Evolutionary conservation across 2,113 vertebrate species (phyloP).

Genomic region (Merops nubicus): DNA sequence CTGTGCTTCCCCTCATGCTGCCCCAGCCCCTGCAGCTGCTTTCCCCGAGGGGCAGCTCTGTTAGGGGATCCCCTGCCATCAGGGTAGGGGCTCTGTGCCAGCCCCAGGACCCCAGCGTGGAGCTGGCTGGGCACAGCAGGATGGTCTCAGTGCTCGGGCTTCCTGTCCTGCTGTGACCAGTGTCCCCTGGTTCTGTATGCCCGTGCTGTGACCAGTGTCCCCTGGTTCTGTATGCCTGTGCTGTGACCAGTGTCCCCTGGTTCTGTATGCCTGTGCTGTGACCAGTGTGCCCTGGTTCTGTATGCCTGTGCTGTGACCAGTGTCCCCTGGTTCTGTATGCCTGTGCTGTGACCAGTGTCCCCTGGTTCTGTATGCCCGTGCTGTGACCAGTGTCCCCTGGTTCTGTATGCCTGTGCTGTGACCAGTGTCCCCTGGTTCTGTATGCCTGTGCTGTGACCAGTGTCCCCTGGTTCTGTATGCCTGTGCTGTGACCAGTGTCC

Average conservation of each 20-base stretch:
- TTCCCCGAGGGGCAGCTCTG: neutral
- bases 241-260: too few species aligned
- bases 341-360: too few species aligned
- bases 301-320: neutral
- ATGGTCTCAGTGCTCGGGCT: neutral
- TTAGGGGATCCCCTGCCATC: neutral
- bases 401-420: too few species aligned
- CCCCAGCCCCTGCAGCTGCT: neutral
- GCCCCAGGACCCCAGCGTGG: neutral
- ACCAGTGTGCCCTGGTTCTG: too few species aligned
- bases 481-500: neutral
- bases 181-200: neutral
- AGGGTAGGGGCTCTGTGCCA: neutral
- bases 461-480: too few species aligned
- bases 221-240: neutral
- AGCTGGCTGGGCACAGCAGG: neutral
- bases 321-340: too few species aligned
- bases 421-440: rapidly evolving
- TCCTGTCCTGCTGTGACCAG: neutral
- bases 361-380: neutral
- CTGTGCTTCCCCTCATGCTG: neutral
- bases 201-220: too few species aligned
- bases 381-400: rapidly evolving
- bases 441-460: neutral
- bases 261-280: neutral